Base-by-base conservation (phyloP, 2,113 vertebrate species). In the Piprites chloris region DNA sequence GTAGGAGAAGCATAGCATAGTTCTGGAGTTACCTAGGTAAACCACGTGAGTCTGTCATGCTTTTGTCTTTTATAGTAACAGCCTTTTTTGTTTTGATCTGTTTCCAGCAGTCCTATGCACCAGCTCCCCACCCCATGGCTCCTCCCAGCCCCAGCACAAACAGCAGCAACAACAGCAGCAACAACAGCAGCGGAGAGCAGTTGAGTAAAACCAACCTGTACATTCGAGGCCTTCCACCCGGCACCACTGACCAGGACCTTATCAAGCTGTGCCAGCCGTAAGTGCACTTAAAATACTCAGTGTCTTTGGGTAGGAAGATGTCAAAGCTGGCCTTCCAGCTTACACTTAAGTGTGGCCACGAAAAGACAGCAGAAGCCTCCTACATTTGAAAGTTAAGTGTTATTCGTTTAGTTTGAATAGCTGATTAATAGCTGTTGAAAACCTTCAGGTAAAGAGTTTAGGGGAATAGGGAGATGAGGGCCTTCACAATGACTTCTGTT, bases 191-290 rank as follows among this genome's bases (percentile, higher is more conserved):
- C 8, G 98, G 98, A 74, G 99, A 99, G 97, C 99, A 99, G 98
- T 98, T 99, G 98, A 99, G 99, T 98, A 99, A 99, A 99, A 99
- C 99, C 97, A 99, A 99, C 98, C 98, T 99, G 97, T 99, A 99
- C 94, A 99, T 99, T 95, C 98, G 99, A 96, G 99, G 99, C 97
- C 99, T 99, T 97, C 99, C 99, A 28, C 99, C 99, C 73, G 99
- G 99, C 97, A 99, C 99, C 97, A 99, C 99, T 30, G 99, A 99
- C 98, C 99, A 99, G 98, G 99, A 99, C 98, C 99, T 99, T 88
- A 99, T 99, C 98, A 99, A 99, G 97, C 98, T 99, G 96, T 99
- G 99, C 98, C 99, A 99, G 98, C 99, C 99, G 99, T 99, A 98
- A 99, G 99, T 99, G 75, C 47, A 7, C 73, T 39, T 87, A 5